Conservation (phyloP, 2,797 vertebrate species). For the Enteromius unitaeniatus region DNA sequence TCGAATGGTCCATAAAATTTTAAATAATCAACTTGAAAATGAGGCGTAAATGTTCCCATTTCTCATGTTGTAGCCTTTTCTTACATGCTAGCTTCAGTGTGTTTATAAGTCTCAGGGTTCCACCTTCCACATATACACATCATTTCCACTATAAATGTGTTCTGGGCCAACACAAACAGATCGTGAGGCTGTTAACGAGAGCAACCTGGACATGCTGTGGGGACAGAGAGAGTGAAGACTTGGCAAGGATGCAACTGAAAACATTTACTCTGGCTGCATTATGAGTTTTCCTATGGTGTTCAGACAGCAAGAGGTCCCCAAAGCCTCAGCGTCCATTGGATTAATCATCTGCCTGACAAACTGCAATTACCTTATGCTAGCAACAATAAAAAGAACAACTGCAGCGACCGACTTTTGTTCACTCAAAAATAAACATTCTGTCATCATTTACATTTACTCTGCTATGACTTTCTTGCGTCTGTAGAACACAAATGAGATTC, state of each 20-base stretch:
- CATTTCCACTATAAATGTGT: conserved; percentile 43
- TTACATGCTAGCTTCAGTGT: conserved; percentile 18
- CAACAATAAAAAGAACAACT: conserved; percentile 27
- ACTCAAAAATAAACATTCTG: neutral
- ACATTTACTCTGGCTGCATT: conserved; percentile 66
- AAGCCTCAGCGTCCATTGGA: conserved; percentile 26
- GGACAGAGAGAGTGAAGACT: conserved; percentile 55
- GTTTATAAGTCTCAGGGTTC: conserved; percentile 10
- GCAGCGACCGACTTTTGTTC: neutral
- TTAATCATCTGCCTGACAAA: conserved; percentile 41
- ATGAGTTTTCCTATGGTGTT: conserved; percentile 59
- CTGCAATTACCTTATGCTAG: neutral
- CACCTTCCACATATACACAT: conserved; percentile 46
- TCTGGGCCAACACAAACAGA: conserved; percentile 51
- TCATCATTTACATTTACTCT: neutral
- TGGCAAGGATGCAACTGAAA: conserved; percentile 62
- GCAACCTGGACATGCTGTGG: conserved; percentile 54
- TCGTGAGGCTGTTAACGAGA: conserved; percentile 51
- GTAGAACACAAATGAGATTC: neutral
- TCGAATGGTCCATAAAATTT: neutral
- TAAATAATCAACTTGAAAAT: conserved; percentile 25
- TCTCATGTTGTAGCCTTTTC: neutral
- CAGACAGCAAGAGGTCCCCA: conserved; percentile 43
- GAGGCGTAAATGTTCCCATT: conserved; percentile 3
- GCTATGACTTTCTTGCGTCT: neutral